Base-by-base conservation (phyloP, 2,113 vertebrate genomes). In the Melanerpes aurifrons region DNA sequence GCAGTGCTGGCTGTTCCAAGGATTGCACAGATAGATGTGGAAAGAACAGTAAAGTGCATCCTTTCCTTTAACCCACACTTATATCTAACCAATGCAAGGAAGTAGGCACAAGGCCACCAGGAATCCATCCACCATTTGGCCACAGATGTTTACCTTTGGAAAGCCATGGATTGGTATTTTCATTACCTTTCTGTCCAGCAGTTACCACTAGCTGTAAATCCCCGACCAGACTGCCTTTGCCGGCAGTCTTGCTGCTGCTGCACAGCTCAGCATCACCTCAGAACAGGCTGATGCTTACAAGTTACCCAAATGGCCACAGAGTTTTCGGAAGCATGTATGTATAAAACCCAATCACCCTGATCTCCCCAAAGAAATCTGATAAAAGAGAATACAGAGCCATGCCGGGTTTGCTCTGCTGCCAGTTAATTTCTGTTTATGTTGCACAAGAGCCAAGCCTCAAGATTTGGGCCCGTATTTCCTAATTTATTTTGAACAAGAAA, bases 281-380 rank as follows among this genome's bases (percentile, higher is more conserved):
- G 91, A 76, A 58, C 1, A 11, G 93, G 92, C 82, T 87, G 76
- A 58, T 67, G 64, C 69, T 83, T 43, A 57, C 1, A 0, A 40
- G 69, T 40, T 76, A 75, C 85, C 54, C 87, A 54, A 80, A 82
- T 12, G 74, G 80, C 86, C 5, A 1, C 87, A 86, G 76, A 83
- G 87, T 84, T 97, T 86, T 97, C 93, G 96, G 95, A 94, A 94
- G 92, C 73, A 82, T 50, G 3, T 89, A 63, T 15, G 64, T 86
- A 77, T 93, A 96, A 97, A 97, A 96, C 88, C 91, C 92, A 96
- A 97, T 97, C 92, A 95, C 95, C 95, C 89, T 96, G 90, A 95
- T 93, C 90, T 96, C 90, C 90, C 87, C 59, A 70, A 90, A 96
- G 90, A 93, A 87, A 95, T 96, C 90, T 93, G 92, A 95, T 96